Evolutionary conservation across 2,113 vertebrate species (phyloP), one percentile per base, ranked within the genome.

Genomic region (Scytalopus superciliaris): DNA sequence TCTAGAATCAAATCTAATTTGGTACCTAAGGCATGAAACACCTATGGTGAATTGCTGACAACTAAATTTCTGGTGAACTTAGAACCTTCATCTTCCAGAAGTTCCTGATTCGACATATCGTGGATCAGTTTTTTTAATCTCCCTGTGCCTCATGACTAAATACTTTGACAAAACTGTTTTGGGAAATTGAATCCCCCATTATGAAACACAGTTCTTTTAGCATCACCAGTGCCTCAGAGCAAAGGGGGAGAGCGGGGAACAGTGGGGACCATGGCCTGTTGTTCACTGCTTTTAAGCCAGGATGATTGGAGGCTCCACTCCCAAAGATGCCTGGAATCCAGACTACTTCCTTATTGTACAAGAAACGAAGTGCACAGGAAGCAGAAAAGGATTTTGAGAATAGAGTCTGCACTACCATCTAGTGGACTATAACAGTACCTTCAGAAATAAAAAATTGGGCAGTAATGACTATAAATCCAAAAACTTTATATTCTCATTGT

Each of bases 391-490:
- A 21, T 84, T 56, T 63, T 45, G 79, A 92, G 78, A 72, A 24
- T 0, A 80, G 44, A 18, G 75, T 19, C 96, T 91, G 27, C 83
- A 95, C 74, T 52, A 67, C 96, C 97, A 96, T 86, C 97, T 97
- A 97, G 94, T 90, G 97, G 87, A 80, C 77, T 28, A 1, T 15
- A 66, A 39, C 3, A 3, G 45, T 39, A 16, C 49, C 68, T 83
- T 68, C 59, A n/a, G 31, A 57, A 67, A 73, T 66, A 44, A 69
- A 73, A 91, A 64, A 17, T 2, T 4, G 2, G 19, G 52, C 28
- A 40, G 6, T 19, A 60, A 27, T 31, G 25, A 57, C 7, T 22
- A 14, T 21, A 47, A 73, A 49, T 42, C 8, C 18, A 15, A 67
- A 55, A 78, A 18, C 23, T 59, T 62, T 4, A 11, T 28, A 22